Conservation (phyloP, 1,140 invertebrate species). For the Mercenaria mercenaria region DNA sequence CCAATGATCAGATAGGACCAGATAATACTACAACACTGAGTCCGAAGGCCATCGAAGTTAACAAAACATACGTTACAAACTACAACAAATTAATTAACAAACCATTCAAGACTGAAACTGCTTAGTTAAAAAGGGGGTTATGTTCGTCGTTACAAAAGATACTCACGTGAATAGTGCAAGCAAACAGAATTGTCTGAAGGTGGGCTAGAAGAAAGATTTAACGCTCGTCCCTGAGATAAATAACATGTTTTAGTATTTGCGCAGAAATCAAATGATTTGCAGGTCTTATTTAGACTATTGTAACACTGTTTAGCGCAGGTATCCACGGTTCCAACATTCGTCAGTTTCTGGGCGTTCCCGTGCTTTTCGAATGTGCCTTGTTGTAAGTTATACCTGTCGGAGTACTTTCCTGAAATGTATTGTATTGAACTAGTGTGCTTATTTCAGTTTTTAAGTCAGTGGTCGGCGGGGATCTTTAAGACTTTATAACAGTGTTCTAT, state of each 20-base stretch:
- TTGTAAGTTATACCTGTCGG: slow-evolving; percentile 1
- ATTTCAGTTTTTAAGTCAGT: too few species aligned
- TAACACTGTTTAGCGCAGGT: slow-evolving; percentile 45
- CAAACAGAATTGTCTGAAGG: background rate
- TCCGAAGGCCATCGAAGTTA: too few species aligned
- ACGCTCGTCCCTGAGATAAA: background rate
- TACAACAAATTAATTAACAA: too few species aligned
- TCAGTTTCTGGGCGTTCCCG: background rate
- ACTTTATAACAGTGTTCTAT: too few species aligned
- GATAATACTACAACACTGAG: too few species aligned
- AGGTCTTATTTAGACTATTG: background rate
- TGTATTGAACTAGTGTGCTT: background rate
- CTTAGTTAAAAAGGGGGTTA: too few species aligned
- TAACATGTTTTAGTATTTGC: slow-evolving; percentile 2
- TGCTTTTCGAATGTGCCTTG: slow-evolving; percentile 6
- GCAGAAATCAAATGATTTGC: slow-evolving; percentile 62
- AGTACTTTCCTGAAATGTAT: slow-evolving; percentile 41
- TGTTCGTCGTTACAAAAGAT: background rate
- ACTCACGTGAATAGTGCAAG: slow-evolving; percentile 50
- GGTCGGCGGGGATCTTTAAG: too few species aligned
- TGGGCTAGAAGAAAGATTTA: background rate
- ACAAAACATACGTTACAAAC: too few species aligned
- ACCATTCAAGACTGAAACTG: too few species aligned
- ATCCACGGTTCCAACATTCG: background rate
- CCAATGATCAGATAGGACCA: too few species aligned